Base-by-base conservation (phyloP, 2,113 vertebrate species). In the Tychaedon coryphoeus region DNA sequence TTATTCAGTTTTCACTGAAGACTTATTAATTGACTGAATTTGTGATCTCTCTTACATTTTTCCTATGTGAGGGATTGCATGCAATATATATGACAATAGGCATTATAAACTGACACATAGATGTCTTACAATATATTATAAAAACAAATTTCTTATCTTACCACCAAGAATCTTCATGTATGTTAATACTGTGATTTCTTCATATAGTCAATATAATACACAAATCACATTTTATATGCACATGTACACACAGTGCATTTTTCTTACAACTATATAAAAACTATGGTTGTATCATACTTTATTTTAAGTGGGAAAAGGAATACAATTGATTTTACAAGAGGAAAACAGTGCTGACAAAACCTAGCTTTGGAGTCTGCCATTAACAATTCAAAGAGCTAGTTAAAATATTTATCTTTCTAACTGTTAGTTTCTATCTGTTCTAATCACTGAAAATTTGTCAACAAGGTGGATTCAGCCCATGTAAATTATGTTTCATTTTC, bases 371-470 rank as follows among this genome's bases (percentile, higher is more conserved):
- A 70, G 53, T 43, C 80, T 80, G 19, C 28, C n/a, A 51, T 71
- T 91, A 84, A 83, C 36, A 90, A 77, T 81, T 71, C 2, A 1
- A 80, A 86, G 47, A 88, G 12, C 26, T 88, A 62, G 8, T 67
- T 88, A 74, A 26, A 42, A 67, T 67, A 88, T 84, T 91, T 95
- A 23, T 67, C 18, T 48, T 86, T 91, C 53, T 93, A 67, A 38
- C 65, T 70, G 67, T 57, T 79, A 48, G 43, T 25, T 91, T 90
- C 67, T 93, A 60, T 62, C 70, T 76, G 15, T 26, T 86, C 64
- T 81, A 92, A 12, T 42, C 51, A 93, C 9, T 60, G 91, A 86
- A 94, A 93, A 77, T 91, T 92, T 93, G 76, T 84, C 91, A 96
- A 56, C 51, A 95, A 86, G 51, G 65, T 71, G n/a, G 40, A 91